Conservation (phyloP, 2,888 invertebrate species). For the Habrosyne pyritoides region DNA sequence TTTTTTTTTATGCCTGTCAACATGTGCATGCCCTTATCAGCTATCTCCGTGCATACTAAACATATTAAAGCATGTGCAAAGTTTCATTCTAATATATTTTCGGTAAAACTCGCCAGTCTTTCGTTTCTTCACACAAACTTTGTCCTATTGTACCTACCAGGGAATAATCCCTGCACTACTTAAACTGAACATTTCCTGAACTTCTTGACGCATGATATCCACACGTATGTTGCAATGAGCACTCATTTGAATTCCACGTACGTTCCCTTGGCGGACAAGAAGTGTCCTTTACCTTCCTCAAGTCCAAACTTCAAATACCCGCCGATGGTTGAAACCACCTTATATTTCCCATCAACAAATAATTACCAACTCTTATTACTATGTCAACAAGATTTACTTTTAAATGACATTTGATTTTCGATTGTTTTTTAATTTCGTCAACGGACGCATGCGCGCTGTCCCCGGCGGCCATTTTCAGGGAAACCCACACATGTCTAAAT, state of each 20-base stretch:
- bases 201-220: slow-evolving; percentile 15
- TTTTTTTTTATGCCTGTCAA: too few relatives aligned
- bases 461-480: slow-evolving; percentile 76
- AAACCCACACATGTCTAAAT: slow-evolving; percentile 51
- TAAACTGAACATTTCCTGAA: slow-evolving; percentile 6
- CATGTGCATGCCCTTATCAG: too few relatives aligned
- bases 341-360: slow-evolving; percentile 7
- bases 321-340: slow-evolving; percentile 46
- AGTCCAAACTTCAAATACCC: slow-evolving; percentile 75
- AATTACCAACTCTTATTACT: slow-evolving; percentile 11
- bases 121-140: too few relatives aligned
- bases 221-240: slow-evolving; percentile 13
- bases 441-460: slow-evolving; percentile 60
- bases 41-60: too few relatives aligned
- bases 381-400: slow-evolving; percentile 24
- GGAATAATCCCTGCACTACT: too few relatives aligned
- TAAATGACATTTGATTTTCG: slow-evolving; percentile 11
- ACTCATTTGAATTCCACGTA: slow-evolving; percentile 45
- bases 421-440: slow-evolving; percentile 14
- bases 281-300: slow-evolving; percentile 76
- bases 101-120: too few relatives aligned
- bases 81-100: too few relatives aligned
- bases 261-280: slow-evolving; percentile 44
- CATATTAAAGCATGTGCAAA: too few relatives aligned
- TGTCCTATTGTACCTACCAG: too few relatives aligned